These are phyloP conservation scores for Alloscopus bannaensis DNA, from an alignment of 2,888 invertebrate species.

Conservation along the genomic window DNA sequence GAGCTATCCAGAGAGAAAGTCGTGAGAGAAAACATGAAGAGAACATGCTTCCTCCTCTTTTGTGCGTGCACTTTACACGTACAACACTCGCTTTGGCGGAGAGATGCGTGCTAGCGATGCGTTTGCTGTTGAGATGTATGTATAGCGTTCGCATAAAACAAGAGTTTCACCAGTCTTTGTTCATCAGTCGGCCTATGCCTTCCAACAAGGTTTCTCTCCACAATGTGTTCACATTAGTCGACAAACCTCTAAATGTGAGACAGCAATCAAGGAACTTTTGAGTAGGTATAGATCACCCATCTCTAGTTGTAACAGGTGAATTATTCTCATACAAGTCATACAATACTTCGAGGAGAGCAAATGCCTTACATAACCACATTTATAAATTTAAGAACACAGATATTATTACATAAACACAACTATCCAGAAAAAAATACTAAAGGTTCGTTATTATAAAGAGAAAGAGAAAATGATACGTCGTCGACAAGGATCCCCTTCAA, in stretches of 20 bases:
- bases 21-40: background rate
- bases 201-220: background rate
- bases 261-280: background rate
- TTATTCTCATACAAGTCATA: background rate
- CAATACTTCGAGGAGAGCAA: background rate
- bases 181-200: slow-evolving; percentile 52
- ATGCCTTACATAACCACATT: background rate
- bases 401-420: background rate
- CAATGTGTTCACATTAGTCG: background rate
- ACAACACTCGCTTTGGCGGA: background rate
- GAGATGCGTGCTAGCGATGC: slow-evolving; percentile 23
- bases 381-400: background rate
- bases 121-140: background rate
- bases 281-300: background rate
- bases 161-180: slow-evolving; percentile 40
- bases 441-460: too few species aligned
- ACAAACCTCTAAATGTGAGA: background rate
- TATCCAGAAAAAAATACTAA: background rate
- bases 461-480: too few species aligned
- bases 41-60: background rate
- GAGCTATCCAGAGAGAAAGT: slow-evolving; percentile 23
- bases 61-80: background rate
- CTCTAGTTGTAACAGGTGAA: background rate
- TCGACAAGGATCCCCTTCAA: slow-evolving; percentile 36
- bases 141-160: slow-evolving; percentile 41